A percentile compares a stretch with the other conserved stretches of the same genome.
Conservation (phyloP, 1,140 invertebrate genomes). For the Tribolium castaneum region DNA sequence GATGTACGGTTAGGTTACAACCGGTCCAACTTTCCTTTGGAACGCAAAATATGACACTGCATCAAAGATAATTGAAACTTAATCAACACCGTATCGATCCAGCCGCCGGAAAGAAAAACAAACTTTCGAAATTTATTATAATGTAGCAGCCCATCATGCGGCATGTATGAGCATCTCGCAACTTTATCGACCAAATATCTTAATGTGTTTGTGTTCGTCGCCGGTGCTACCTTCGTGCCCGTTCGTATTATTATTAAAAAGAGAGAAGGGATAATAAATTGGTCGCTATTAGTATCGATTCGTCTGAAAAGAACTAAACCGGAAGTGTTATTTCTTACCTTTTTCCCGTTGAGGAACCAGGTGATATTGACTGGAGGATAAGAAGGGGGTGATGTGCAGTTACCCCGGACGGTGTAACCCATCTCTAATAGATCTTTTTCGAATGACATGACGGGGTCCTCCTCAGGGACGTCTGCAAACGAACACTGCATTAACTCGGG, state of each 20-base stretch:
- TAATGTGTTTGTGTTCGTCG: conserved; percentile 35
- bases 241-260: conserved; percentile 9
- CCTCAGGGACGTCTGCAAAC: conserved; percentile 74
- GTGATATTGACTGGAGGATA: conserved; percentile 83
- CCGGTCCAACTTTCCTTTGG: too few species aligned
- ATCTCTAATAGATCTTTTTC: conserved; percentile 79
- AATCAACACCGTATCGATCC: too few species aligned
- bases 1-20: background rate
- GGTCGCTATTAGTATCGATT: background rate
- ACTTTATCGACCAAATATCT: conserved; percentile 25
- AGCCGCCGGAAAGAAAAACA: background rate
- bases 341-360: conserved; percentile 82
- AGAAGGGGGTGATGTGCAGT: conserved; percentile 80
- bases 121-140: background rate
- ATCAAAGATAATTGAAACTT: too few species aligned
- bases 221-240: conserved; percentile 10
- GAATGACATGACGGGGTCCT: conserved; percentile 73
- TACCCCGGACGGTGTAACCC: conserved; percentile 78
- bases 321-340: conserved; percentile 65
- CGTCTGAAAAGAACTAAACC: background rate
- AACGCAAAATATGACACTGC: too few species aligned
- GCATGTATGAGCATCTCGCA: background rate
- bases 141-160: background rate
- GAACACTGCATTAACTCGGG: conserved; percentile 21
- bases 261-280: conserved; percentile 7